Evolutionary conservation across 2,797 vertebrate species (phyloP).

Genomic region (Bovichtus diacanthus): DNA sequence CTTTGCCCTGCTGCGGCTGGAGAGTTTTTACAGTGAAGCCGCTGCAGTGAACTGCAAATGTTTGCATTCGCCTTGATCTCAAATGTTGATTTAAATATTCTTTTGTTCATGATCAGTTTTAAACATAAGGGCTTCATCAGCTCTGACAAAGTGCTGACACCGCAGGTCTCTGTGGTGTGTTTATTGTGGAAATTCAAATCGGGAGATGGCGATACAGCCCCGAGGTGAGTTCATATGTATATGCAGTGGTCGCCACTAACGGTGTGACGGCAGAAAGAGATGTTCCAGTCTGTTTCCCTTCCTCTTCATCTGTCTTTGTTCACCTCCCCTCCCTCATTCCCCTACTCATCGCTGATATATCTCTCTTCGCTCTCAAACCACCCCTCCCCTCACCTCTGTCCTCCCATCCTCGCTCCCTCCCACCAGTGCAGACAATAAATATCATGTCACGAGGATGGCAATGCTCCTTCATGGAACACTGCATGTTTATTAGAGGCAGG

Average conservation of each 20-base stretch:
- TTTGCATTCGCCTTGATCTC: conserved; percentile 29
- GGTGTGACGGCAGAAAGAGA: conserved; percentile 56
- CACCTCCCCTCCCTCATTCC: conserved; percentile 52
- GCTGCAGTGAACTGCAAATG: conserved; percentile 26
- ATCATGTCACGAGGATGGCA: conserved; percentile 97
- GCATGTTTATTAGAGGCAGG: conserved; percentile 99
- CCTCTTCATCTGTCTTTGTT: conserved; percentile 68
- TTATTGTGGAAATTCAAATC: conserved; percentile 27
- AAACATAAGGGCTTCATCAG: neutral
- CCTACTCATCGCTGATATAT: conserved; percentile 69
- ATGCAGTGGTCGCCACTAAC: conserved; percentile 21
- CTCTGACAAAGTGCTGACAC: conserved; percentile 29
- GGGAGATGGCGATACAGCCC: neutral
- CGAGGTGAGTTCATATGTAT: conserved; percentile 29
- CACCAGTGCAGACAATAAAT: conserved; percentile 96
- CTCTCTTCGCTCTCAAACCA: conserved; percentile 62
- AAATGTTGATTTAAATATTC: conserved; percentile 33
- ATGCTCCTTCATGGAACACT: conserved; percentile 99
- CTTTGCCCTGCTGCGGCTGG: neutral
- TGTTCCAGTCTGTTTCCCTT: conserved; percentile 50
- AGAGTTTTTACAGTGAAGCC: conserved; percentile 4
- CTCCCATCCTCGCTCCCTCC: conserved; percentile 83
- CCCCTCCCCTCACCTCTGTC: conserved; percentile 74
- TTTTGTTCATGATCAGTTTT: neutral
- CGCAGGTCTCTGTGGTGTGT: conserved; percentile 12